Evolutionary conservation across 1,140 invertebrate species (phyloP), one percentile per base, ranked within the genome.

Genomic region (Rhopalosiphum padi): DNA sequence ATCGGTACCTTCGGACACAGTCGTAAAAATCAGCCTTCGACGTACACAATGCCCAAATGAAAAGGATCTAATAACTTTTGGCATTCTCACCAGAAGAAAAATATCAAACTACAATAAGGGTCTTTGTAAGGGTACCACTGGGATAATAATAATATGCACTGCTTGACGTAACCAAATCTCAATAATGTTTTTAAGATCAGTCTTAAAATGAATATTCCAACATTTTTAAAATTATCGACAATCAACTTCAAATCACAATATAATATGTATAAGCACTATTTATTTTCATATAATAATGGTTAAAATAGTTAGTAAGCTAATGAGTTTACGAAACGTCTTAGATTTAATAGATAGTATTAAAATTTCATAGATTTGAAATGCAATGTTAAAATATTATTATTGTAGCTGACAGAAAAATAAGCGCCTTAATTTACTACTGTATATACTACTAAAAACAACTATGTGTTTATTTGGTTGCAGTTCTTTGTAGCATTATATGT

Each of bases 341-440:
- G 0, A 46, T n/a, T 87, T 46, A 46, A 87, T n/a, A 87, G 43
- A n/a, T n/a, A 87, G 43, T 48, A 5, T 87, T 87, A n/a, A 87
- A 21, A 25, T 41, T 22, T 43, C 9, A 3, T 83, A 85, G 41
- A 43, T 85, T 41, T 43, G 9, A 85, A 85, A 43, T 41, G 85
- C 25, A 15, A 6, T 48, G 9, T 87, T 87, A 88, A 51, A 88
- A 51, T 86, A 86, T 89, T 89, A 86, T 89, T 89, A 25, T 53
- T 11, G 18, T 35, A 41, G 22, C 37, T 51, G 48, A 22, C 9
- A 88, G 22, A 4, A 89, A 51, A 87, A 22, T 22, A 48, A 53
- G 88, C 88, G 21, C 88, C 88, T 89, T 25, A 22, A 37, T 41
- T 11, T 55, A 53, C 5, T 22, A 8, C 23, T 37, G 51, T 88